Conservation (phyloP, 2,113 vertebrate genomes). For the Pituophis catenifer region DNA sequence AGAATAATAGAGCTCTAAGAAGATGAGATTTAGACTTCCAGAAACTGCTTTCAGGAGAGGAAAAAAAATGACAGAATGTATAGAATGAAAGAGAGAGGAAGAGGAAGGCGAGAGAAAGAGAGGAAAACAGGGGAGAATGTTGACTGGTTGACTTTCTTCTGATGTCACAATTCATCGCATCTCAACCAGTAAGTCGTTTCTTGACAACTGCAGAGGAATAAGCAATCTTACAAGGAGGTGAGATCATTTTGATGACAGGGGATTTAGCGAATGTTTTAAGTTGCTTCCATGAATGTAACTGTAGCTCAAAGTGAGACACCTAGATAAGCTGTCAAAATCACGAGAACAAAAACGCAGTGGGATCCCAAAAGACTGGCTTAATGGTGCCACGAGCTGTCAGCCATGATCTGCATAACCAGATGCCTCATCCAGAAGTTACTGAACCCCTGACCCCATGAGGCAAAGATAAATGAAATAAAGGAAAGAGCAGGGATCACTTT, state of each 20-base stretch:
- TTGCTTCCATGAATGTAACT: background rate
- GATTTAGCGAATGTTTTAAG: background rate
- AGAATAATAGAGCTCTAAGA: background rate
- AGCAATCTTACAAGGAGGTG: conserved; percentile 2
- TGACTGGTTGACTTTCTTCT: background rate
- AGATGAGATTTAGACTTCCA: conserved; percentile 1
- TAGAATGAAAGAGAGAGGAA: background rate
- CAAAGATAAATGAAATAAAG: background rate
- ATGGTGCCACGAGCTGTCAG: background rate
- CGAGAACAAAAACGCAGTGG: background rate
- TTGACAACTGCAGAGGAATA: background rate
- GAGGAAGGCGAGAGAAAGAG: background rate
- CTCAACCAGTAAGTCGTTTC: background rate
- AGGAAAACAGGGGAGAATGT: background rate
- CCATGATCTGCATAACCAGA: background rate
- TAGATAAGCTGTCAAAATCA: background rate
- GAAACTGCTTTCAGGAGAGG: background rate
- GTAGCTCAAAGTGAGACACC: background rate
- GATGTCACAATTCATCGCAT: conserved; percentile 13
- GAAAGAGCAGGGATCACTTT: background rate
- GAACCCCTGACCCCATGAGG: background rate
- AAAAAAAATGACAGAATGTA: background rate
- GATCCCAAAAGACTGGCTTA: background rate
- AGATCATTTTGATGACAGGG: background rate
- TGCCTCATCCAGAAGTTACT: too few relatives aligned